These are phyloP conservation scores for Hypercompe scribonia DNA, from an alignment of 2,888 invertebrate species.

Conservation along the genomic window DNA sequence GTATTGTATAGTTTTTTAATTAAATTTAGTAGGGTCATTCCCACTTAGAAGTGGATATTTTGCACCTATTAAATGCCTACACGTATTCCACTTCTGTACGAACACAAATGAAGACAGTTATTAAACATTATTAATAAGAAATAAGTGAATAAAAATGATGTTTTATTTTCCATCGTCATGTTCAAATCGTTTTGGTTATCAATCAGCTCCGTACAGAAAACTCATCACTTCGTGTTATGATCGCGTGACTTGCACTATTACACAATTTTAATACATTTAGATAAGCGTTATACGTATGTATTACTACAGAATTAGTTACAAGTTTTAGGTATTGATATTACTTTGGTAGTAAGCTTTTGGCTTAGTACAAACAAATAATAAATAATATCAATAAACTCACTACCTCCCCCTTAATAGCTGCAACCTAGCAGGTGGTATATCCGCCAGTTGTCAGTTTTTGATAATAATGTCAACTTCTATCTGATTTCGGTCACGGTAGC, in stretches of 20 bases:
- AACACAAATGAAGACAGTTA: neutral
- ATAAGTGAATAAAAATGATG: slow-evolving; percentile 8
- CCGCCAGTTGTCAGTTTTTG: too few species aligned
- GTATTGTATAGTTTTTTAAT: too few species aligned
- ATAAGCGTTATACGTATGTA: neutral
- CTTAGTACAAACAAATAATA: neutral
- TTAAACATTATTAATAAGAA: neutral
- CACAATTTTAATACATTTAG: slow-evolving; percentile 14
- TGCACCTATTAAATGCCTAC: too few species aligned
- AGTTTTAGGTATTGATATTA: neutral
- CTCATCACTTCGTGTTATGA: slow-evolving; percentile 17
- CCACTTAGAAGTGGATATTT: neutral
- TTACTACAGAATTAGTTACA: neutral
- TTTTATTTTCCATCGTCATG: neutral
- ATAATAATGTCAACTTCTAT: too few species aligned
- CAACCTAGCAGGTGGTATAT: too few species aligned
- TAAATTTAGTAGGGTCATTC: too few species aligned
- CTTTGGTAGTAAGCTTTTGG: neutral
- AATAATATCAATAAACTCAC: too few species aligned
- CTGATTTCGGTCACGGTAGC: too few species aligned
- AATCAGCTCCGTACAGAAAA: slow-evolving; percentile 11
- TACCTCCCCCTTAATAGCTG: too few species aligned
- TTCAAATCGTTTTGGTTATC: slow-evolving; percentile 4
- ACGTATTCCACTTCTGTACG: neutral
- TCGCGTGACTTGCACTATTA: slow-evolving; percentile 21